Evolutionary conservation across 1,140 invertebrate genomes (phyloP), one percentile per base, ranked within the genome.

Genomic region (Belonocnema kinseyi): DNA sequence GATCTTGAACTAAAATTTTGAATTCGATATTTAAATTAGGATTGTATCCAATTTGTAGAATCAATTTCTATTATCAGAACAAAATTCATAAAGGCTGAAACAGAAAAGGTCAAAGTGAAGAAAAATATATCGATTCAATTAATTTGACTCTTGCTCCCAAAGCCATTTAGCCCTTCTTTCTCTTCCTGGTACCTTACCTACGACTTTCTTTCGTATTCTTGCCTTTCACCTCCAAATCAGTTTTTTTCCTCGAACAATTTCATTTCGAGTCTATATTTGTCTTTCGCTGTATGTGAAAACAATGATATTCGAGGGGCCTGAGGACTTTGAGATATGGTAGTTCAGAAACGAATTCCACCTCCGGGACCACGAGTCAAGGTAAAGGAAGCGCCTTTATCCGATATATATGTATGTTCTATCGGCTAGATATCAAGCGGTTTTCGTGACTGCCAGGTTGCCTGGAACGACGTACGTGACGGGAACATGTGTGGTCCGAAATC

Each of bases 181-280:
- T 26, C 33, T 66, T 4, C 13, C 21, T 16, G 58, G 13, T 14
- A 66, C 21, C 26, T 66, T 16, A 11, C 58, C 26, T 33, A 14
- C 26, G 3, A 66, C 26, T 66, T 66, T 33, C 26, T 66, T n/a
- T 16, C 26, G 16, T 33, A 3, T 66, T 66, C 26, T 66, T n/a
- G 53, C 17, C n/a, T 54, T 54, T 54, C 53, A 8, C 53, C 53
- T 54, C 17, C 7, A 7, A 54, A 17, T 54, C 53, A 54, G 53
- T 54, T 54, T 54, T 54, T 16, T 11, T n/a, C n/a, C 17, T 54
- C 53, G 17, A 54, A 54, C 58, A 40, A 66, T 66, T 66, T 66
- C 58, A 66, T 66, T 66, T 66, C 58, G 14, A 66, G 58, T 21
- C 5, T 66, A 66, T 66, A 40, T 40, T 13, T 40, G 26, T 66